Base-by-base conservation (phyloP, 2,797 vertebrate genomes). In the Bucorvus abyssinicus region DNA sequence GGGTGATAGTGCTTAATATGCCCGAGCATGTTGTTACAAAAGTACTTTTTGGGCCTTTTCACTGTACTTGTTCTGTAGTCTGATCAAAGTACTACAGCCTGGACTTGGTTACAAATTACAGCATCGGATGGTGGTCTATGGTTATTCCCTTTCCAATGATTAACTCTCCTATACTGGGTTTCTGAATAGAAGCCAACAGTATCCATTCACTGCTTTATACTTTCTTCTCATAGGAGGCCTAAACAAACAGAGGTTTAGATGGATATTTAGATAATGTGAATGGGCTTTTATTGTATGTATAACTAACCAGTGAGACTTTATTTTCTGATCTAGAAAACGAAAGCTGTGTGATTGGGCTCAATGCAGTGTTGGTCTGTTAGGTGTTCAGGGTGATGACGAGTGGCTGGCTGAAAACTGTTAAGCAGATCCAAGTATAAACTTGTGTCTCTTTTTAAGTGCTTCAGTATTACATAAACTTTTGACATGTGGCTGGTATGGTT, bases 71-170 rank as follows among this genome's bases (percentile, higher is more conserved):
- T 69, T 34, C 18, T n/a, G 36, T 29, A 74, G 67, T 20, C 32
- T 32, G 17, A 36, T 34, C 19, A 18, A 52, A 38, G 7, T 22
- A 1, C 40, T 50, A 10, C 40, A 70, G 44, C 19, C 34, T 12
- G 34, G 32, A 14, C 15, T 38, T 68, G 13, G n/a, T 32, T 57
- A 70, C 24, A 55, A 22, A 34, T 29, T 55, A 6, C 17, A 30
- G n/a, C n/a, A 27, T 30, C 4, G 34, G 47, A 4, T 0, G 1
- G 27, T 45, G 20, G 14, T 47, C 23, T 32, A 2, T 5, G 9
- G 14, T 38, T 71, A 22, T 36, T 74, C 11, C 1, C 14, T 61
- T 65, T n/a, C 20, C n/a, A n/a, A 2, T 20, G 11, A 13, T 34
- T 8, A 24, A 9, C 32, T 90, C 5, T 14, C 8, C 24, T 44